These are phyloP conservation scores for Bombus sylvicola DNA, from an alignment of 1,140 invertebrate genomes.

Conservation along the genomic window DNA sequence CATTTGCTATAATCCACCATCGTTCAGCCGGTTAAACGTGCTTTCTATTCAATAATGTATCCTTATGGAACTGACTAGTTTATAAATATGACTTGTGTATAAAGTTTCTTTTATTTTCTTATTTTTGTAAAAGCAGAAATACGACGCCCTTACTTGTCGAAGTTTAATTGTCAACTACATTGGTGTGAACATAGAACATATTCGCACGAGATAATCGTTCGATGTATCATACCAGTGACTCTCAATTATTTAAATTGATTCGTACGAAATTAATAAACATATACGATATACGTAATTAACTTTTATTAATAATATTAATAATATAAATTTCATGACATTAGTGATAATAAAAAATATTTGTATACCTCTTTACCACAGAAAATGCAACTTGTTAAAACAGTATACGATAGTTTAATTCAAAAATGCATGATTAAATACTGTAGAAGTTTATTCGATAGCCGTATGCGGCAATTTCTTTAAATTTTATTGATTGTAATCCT, in stretches of 20 bases:
- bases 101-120: conserved; percentile 2
- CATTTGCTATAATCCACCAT: conserved; percentile 98
- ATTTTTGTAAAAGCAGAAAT: conserved; percentile 1
- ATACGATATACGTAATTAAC: not conserved
- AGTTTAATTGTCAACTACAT: conserved; percentile 58
- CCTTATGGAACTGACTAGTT: not conserved
- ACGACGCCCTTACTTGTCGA: conserved; percentile 9
- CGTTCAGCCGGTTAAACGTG: conserved; percentile 8
- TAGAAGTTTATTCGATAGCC: not conserved
- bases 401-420: not conserved
- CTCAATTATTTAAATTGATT: conserved; percentile 3
- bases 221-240: conserved; percentile 35
- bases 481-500: not conserved
- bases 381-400: not conserved
- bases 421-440: not conserved
- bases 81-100: not conserved
- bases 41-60: not conserved
- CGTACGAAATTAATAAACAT: too few species aligned
- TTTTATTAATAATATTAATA: not conserved
- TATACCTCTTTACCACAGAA: not conserved
- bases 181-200: conserved; percentile 5
- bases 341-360: not conserved
- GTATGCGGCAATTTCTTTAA: not conserved
- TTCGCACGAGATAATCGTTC: not conserved
- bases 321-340: not conserved